Base-by-base conservation (phyloP, 2,113 vertebrate genomes). In the Taurulus bubalis region DNA sequence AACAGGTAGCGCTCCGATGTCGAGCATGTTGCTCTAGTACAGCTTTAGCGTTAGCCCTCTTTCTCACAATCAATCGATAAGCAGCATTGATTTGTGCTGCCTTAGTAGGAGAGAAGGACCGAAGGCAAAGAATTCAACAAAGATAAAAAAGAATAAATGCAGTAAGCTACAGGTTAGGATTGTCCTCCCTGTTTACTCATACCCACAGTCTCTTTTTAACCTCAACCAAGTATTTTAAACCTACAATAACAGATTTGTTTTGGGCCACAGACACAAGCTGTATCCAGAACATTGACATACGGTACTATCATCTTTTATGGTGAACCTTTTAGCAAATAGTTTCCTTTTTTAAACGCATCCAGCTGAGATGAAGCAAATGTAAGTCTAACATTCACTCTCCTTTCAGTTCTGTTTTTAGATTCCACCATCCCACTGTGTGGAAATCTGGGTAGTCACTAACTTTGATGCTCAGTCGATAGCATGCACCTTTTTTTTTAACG, bases 1-100 rank as follows among this genome's bases (percentile, higher is more conserved):
- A 74, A 80, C 73, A 71, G 69, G 69, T 71, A 40, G 72, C n/a
- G 32, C 30, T 51, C 14, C 20, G 22, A 15, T 71, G 18, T n/a
- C 4, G 69, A 49, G 32, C 1, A 36, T 45, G 55, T 60, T 72
- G 11, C 56, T 30, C 20, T 3, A 30, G 56, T 22, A 22, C n/a
- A 8, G 38, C 26, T 72, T 40, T 22, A 22, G n/a, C 26, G 24
- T 18, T 1, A 10, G 32, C 28, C 11, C 20, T 24, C 62, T 65
- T 3, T 49, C 40, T 8, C 16, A 30, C 58, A 9, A 18, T 26
- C 28, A 24, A 42, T 16, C 47, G 49, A 36, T 28, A 51, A 22
- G 2, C 20, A n/a, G 40, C 5, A 64, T 60, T 36, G 18, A 15
- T 79, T 47, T 79, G 2, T 56, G 53, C 0, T 79, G 59, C 0